Conservation (phyloP, 2,113 vertebrate species). For the Spizaetus ornatus region DNA sequence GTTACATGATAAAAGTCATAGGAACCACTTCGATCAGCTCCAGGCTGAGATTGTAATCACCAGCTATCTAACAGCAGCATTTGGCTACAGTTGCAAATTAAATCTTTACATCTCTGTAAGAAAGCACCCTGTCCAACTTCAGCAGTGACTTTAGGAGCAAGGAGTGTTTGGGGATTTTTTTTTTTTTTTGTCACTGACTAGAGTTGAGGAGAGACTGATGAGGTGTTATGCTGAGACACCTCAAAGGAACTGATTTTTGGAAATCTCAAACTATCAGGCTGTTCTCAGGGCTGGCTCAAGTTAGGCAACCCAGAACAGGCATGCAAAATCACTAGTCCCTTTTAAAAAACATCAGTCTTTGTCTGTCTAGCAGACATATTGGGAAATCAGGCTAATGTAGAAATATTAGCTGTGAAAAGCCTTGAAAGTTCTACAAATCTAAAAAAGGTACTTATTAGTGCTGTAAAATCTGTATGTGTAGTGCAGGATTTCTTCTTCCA, state of each 20-base stretch:
- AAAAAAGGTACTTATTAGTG: constrained; percentile 8
- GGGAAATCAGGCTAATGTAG: constrained; percentile 36
- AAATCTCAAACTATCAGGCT: constrained; percentile 26
- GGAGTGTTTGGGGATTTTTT: background rate
- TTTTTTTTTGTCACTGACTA: background rate
- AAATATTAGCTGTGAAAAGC: constrained; percentile 60
- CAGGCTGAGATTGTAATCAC: background rate
- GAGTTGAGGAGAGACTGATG: constrained; percentile 9
- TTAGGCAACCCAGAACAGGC: background rate
- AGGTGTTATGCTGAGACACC: constrained; percentile 16
- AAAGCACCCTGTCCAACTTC: background rate
- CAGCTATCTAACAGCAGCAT: background rate
- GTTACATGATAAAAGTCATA: background rate
- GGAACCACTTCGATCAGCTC: background rate
- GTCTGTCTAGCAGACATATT: background rate
- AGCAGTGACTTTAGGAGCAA: background rate
- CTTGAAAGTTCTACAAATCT: constrained; percentile 21
- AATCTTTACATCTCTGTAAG: background rate
- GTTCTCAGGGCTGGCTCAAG: background rate
- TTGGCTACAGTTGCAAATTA: background rate
- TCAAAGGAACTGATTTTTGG: constrained; percentile 34
- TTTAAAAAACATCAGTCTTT: constrained; percentile 32
- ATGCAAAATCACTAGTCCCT: constrained; percentile 14
- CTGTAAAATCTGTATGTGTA: background rate
- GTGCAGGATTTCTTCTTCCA: constrained; percentile 24